Evolutionary conservation across 2,888 invertebrate species (phyloP).

Genomic region (Glaucopsyche alexis): DNA sequence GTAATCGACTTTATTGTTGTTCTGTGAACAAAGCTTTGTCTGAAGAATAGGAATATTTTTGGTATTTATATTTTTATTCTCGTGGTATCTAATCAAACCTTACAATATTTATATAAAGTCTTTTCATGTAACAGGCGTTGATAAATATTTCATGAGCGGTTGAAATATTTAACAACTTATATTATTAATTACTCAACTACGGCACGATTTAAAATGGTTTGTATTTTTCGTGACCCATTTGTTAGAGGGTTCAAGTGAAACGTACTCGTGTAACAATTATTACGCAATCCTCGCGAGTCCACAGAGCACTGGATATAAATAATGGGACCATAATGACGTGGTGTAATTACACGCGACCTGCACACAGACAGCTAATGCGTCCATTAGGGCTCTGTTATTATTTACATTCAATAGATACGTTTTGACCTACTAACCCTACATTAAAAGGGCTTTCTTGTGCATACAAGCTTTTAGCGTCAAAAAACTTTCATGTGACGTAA

Average conservation of each 20-base stretch:
- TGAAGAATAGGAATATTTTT: neutral
- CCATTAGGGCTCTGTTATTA: slow-evolving; percentile 15
- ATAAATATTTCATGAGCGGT: slow-evolving; percentile 8
- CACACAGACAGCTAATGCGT: slow-evolving; percentile 21
- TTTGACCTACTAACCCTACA: slow-evolving; percentile 5
- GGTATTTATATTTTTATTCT: neutral
- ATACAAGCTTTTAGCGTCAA: neutral
- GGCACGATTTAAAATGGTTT: slow-evolving; percentile 3
- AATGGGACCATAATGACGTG: slow-evolving; percentile 13
- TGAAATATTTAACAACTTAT: slow-evolving; percentile 6
- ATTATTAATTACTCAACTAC: neutral
- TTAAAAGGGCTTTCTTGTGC: slow-evolving; percentile 8
- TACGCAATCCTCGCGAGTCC: slow-evolving; percentile 12
- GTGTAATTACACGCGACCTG: slow-evolving; percentile 23
- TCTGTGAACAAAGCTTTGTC: neutral
- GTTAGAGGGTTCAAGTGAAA: slow-evolving; percentile 5
- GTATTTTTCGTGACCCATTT: slow-evolving; percentile 20
- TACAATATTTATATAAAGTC: neutral
- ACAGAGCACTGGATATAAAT: slow-evolving; percentile 5
- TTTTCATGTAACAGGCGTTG: neutral
- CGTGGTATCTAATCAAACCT: too few relatives aligned
- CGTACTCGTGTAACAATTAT: slow-evolving; percentile 13
- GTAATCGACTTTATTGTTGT: neutral
- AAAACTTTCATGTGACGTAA: neutral
- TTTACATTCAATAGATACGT: slow-evolving; percentile 10